Evolutionary conservation across 1,140 invertebrate genomes (phyloP), one percentile per base, ranked within the genome.

Genomic region (Harlomillsia oculata): DNA sequence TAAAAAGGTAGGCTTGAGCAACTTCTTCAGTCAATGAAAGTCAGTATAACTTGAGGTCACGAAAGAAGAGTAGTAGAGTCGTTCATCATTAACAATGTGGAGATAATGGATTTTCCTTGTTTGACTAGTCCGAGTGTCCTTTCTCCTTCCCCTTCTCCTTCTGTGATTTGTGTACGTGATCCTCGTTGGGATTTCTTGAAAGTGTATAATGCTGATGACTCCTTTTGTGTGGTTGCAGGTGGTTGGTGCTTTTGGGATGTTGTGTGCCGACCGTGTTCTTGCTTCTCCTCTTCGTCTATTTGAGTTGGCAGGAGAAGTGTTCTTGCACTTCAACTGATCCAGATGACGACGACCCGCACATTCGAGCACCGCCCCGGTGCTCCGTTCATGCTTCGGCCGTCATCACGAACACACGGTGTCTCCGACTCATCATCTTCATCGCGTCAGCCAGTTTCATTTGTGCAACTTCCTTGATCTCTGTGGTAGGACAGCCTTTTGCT

Each of bases 381-480:
- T 32, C 44, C 8, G 60, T 57, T 29, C 62, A 64, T 45, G 53
- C 59, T 37, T 41, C 52, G 23, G 55, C 80, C 70, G 77, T 83
- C 18, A 79, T 84, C 16, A 75, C 79, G 29, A 77, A 74, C 50
- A 82, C 79, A 65, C 72, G 79, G 30, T 81, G 77, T 66, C 71
- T 85, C 16, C 72, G 83, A 54, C 67, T 85, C 28, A 76, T 80
- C 2, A 56, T 65, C 14, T 85, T 84, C 66, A 65, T 83, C 8
- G 72, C 83, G 5, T 77, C 80, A 8, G 77, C 80, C n/a, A 67
- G 76, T 29, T 72, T 85, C 16, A 79, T 84, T 46, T 77, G 79
- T 6, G 70, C 78, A 0, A 83, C 81, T 65, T 78, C 82, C 28
- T 77, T 84, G 25, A 79, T 85, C 26, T 82, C 81, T 61, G 71